phyloP scores from a whole-genome alignment of 2,797 vertebrate genomes.

The Lepus oiostolus region DNA sequence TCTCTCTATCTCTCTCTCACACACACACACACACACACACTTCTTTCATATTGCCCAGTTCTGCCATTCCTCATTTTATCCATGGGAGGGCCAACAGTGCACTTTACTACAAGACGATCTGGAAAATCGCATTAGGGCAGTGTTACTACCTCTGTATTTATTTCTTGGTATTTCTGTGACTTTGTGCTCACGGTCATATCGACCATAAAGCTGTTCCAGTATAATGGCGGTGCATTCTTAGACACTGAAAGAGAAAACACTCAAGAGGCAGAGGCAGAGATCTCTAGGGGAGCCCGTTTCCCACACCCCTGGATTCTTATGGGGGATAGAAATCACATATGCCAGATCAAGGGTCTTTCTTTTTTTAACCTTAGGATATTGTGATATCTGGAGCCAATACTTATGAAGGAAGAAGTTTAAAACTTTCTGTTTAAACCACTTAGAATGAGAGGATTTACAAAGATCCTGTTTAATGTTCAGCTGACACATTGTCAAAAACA shows the following conservation, averaged over 20 bases:
- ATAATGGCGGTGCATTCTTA: not conserved
- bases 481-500: conserved; percentile 90
- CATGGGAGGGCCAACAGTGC: not conserved
- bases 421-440: conserved; percentile 89
- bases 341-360: conserved; percentile 80
- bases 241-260: not conserved
- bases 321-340: conserved; percentile 55
- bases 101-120: not conserved
- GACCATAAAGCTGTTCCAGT: not conserved
- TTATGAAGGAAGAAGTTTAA: conserved; percentile 86
- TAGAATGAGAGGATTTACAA: conserved; percentile 89
- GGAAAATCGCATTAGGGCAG: not conserved
- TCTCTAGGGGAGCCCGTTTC: conserved; percentile 24
- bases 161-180: not conserved
- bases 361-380: conserved; percentile 85
- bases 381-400: conserved; percentile 84
- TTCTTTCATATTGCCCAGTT: not conserved
- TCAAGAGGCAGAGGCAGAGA: not conserved
- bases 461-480: conserved; percentile 89
- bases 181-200: not conserved
- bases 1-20: too few relatives aligned
- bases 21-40: not conserved
- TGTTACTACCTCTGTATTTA: not conserved
- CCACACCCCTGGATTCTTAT: not conserved
- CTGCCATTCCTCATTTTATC: not conserved